phyloP scores from a whole-genome alignment of 2,888 invertebrate species.

The Heterodera filipjevi region DNA sequence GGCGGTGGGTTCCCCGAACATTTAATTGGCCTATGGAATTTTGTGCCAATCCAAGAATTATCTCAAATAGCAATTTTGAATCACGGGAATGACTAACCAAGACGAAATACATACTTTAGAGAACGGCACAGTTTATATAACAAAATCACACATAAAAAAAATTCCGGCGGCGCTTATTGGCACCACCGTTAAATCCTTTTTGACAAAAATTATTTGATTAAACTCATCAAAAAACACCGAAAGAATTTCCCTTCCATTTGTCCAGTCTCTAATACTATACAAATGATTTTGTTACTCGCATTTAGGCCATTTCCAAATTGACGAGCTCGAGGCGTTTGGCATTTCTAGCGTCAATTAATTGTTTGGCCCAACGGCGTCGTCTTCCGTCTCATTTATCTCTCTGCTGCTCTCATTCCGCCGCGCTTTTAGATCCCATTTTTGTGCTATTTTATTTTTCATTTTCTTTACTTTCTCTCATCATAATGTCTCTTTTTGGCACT shows the following conservation, averaged over 20 bases:
- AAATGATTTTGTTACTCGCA: neutral
- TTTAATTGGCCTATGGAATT: too few species aligned
- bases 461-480: neutral
- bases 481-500: neutral
- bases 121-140: too few species aligned
- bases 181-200: too few species aligned
- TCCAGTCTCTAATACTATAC: neutral
- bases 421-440: neutral
- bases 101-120: too few species aligned
- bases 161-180: too few species aligned
- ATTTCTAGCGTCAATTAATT: constrained; percentile 26
- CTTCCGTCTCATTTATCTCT: neutral
- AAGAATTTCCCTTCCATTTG: neutral
- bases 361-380: neutral
- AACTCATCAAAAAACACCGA: too few species aligned
- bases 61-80: too few species aligned
- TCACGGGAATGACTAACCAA: too few species aligned
- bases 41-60: too few species aligned
- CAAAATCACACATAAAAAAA: too few species aligned
- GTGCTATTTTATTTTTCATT: neutral
- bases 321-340: constrained; percentile 55
- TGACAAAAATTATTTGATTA: too few species aligned
- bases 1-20: constrained; percentile 33
- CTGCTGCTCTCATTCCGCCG: neutral
- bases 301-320: constrained; percentile 43